Base-by-base conservation (phyloP, 1,140 invertebrate genomes). In the Tetraneura akinire region DNA sequence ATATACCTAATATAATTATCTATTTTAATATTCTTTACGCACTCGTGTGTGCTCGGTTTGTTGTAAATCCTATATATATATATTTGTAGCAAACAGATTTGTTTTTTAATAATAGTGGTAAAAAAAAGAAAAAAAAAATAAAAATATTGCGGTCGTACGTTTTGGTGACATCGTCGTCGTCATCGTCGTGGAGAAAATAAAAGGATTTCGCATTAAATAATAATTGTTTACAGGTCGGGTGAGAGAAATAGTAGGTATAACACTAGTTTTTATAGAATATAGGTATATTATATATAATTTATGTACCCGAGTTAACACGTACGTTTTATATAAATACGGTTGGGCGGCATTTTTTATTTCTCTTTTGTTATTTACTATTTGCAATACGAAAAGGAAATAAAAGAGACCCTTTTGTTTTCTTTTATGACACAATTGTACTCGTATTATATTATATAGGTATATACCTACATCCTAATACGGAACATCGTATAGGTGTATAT, bases 201-300 rank as follows among this genome's bases (percentile, higher is more conserved):
- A 47, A 37, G 62, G 18, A n/a, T 64, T 37, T 64, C 4, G 42
- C 66, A 16, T 68, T 47, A 68, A n/a, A 47, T 68, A 68, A 68
- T 68, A 68, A 68, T 68, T 68, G 66, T 68, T 47, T 47, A 47
- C 66, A 21, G 66, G 42, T 47, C 42, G 66, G 21, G 21, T 11
- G 42, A 68, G 66, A 68, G 66, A 47, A 68, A 47, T 47, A 47
- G 32, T 37, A 4, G n/a, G n/a, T n/a, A 21, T 68, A 68, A 45
- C 21, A 37, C 37, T 45, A n/a, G n/a, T 45, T 68, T 68, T 68
- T n/a, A n/a, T n/a, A n/a, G n/a, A n/a, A n/a, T n/a, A n/a, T n/a
- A n/a, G n/a, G n/a, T n/a, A n/a, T n/a, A n/a, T n/a, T n/a, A n/a
- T n/a, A 26, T 29, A 64, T 64, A 64, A 64, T 64, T 37, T 68